A percentile compares a stretch with the other conserved stretches of the same genome.
Evolutionary conservation across 2,113 vertebrate genomes (phyloP).

Genomic region (Cavia aperea): DNA sequence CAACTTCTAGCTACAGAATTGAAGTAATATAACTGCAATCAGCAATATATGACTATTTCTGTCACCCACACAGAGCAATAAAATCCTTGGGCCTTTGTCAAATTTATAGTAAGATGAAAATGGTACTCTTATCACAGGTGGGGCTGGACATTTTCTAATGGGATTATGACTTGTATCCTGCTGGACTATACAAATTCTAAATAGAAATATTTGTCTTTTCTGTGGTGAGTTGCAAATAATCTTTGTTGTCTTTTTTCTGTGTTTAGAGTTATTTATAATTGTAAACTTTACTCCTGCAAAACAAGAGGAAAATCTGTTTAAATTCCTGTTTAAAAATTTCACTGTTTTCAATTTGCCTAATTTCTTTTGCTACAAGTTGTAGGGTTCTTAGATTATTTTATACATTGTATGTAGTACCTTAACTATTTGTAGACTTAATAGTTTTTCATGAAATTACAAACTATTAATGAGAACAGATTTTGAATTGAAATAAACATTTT

Average conservation of each 20-base stretch:
- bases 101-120: not conserved
- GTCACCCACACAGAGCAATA: not conserved
- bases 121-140: not conserved
- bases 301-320: not conserved
- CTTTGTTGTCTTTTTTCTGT: not conserved
- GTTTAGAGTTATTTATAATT: not conserved
- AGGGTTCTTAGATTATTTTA: not conserved
- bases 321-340: not conserved
- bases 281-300: not conserved
- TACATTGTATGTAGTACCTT: not conserved
- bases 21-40: not conserved
- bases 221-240: not conserved
- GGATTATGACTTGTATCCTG: not conserved
- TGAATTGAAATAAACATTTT: not conserved
- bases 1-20: not conserved
- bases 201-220: not conserved
- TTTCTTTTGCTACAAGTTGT: not conserved
- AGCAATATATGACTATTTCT: not conserved
- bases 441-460: conserved; percentile 18
- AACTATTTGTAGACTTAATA: conserved; percentile 12
- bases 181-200: not conserved
- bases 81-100: not conserved
- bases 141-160: not conserved
- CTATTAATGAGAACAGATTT: conserved; percentile 9
- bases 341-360: not conserved